Percentiles rank a stretch among this genome's conserved stretches.
These are phyloP conservation scores for Salarias fasciatus DNA, from an alignment of 2,797 vertebrate genomes.

Conservation along the genomic window DNA sequence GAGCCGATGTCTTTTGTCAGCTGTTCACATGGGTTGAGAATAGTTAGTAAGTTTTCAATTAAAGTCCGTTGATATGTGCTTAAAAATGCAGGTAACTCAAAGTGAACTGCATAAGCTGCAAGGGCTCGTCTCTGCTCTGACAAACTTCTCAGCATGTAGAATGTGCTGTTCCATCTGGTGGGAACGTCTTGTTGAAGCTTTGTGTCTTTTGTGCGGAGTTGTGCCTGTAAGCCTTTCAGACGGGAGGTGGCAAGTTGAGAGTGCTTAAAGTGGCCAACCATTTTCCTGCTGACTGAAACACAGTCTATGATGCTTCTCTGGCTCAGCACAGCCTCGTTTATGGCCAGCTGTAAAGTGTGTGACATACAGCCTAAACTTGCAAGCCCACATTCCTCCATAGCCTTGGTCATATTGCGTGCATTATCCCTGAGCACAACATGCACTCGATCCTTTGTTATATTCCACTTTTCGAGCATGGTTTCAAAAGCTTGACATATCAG, in stretches of 20 bases:
- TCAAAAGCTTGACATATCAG: neutral
- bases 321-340: neutral
- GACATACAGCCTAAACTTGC: no score
- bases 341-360: neutral
- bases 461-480: neutral
- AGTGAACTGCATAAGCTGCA: no score
- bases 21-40: no score
- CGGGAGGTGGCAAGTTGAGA: no score
- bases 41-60: no score
- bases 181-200: neutral
- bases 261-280: neutral
- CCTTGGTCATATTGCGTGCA: neutral
- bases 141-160: neutral
- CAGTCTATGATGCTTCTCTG: neutral
- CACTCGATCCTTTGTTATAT: neutral
- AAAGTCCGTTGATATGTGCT: no score
- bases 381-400: neutral
- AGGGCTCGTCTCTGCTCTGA: no score
- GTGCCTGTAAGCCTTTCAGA: no score
- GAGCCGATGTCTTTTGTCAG: no score
- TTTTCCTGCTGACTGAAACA: neutral
- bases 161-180: neutral
- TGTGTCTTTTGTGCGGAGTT: no score
- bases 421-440: neutral
- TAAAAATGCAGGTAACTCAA: no score